Percentiles rank a stretch among this genome's conserved stretches.
Evolutionary conservation across 2,797 vertebrate species (phyloP).

Genomic region (Rhinatrema bivittatum): DNA sequence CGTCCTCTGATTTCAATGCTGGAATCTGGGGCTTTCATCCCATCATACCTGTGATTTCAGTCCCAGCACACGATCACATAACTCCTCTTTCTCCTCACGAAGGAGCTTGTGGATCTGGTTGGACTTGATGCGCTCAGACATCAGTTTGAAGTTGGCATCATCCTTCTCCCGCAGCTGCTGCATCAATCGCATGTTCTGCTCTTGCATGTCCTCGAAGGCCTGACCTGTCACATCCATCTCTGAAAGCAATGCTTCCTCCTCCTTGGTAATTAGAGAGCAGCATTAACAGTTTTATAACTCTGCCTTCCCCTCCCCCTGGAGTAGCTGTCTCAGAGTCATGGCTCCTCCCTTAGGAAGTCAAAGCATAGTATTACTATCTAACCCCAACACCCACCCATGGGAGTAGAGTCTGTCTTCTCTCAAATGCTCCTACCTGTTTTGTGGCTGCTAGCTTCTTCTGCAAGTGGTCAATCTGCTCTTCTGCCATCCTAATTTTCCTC

Average conservation of each 20-base stretch:
- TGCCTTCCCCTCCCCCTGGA: not conserved
- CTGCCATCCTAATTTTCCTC: constrained; percentile 78
- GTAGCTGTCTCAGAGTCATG: too few species aligned
- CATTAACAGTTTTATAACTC: too few species aligned
- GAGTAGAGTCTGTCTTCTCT: too few species aligned
- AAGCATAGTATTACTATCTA: not conserved
- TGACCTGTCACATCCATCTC: constrained; percentile 91
- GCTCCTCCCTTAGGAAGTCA: not conserved
- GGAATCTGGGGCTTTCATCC: too few species aligned
- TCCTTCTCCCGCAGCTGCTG: constrained; percentile 89
- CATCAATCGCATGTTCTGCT: constrained; percentile 84
- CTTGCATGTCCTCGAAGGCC: constrained; percentile 94
- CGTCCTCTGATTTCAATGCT: too few species aligned
- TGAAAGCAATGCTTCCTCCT: constrained; percentile 81
- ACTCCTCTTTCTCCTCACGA: constrained; percentile 85
- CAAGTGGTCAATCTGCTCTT: constrained; percentile 86
- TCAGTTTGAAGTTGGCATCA: constrained; percentile 89
- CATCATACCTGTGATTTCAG: constrained; percentile 80
- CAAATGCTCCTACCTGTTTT: constrained; percentile 64
- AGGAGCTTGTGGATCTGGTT: constrained; percentile 93
- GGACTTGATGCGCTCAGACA: constrained; percentile 89
- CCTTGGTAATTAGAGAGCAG: too few species aligned
- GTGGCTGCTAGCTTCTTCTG: constrained; percentile 86
- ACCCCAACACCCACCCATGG: not conserved
- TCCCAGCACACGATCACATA: constrained; percentile 83